Evolutionary conservation across 2,797 vertebrate species (phyloP), one percentile per base, ranked within the genome.

Genomic region (Cygnus olor): DNA sequence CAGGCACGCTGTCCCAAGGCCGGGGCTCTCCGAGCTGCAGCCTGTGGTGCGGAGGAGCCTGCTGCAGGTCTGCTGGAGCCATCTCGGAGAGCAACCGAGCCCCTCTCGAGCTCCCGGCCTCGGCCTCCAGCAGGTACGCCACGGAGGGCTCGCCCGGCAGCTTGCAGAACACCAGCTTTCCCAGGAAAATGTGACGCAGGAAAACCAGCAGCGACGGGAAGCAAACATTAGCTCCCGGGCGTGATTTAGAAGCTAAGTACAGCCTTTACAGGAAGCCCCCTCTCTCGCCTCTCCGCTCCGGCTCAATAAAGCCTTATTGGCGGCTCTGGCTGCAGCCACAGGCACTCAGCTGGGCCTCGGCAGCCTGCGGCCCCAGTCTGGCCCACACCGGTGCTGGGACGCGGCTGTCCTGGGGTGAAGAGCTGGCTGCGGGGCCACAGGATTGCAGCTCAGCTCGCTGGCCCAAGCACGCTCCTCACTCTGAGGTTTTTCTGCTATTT

Each of bases 321-420:
- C 2, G 13, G 82, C 49, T 80, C 63, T 57, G 63, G 77, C 49
- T 49, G n/a, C 8, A 17, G 61, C 40, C 16, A 51, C 56, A 10
- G 42, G 57, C 0, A 9, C 34, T 54, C n/a, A 25, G 54, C 53
- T 44, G 60, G 45, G 13, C 27, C 24, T 45, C 0, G 3, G 66
- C 38, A 24, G 44, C 71, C 34, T 10, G 3, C 10, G 45, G 65
- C n/a, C 78, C 66, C 12, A 0, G 8, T 19, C 58, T 2, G 0
- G 40, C 47, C 30, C 73, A 8, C 18, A 5, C 20, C 3, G 16
- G 49, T 24, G 10, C 56, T 13, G n/a, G 34, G n/a, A 2, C 21
- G 51, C 53, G 47, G 58, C 64, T 22, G 53, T 30, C 53, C 40
- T 2, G 0, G 27, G 70, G 60, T 17, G 22, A 34, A 40, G 73